Evolutionary conservation across 1,140 invertebrate genomes (phyloP), one percentile per base, ranked within the genome.

Genomic region (Helicoverpa armigera): DNA sequence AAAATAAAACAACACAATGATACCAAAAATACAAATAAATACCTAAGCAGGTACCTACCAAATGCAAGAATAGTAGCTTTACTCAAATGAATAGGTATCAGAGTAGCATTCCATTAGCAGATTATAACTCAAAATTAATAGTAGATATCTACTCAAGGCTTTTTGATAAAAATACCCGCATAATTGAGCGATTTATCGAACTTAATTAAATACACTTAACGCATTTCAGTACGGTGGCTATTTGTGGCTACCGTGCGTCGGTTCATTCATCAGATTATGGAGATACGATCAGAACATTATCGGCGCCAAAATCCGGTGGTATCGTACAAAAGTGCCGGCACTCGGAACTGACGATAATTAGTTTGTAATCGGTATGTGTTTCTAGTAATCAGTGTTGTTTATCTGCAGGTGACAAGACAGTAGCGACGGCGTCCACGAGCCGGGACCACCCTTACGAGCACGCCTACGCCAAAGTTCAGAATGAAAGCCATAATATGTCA

Each of bases 381-480:
- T 83, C 81, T 13, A 50, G 35, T 83, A 53, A 82, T 72, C 67
- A 73, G 11, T 69, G 60, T 80, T 81, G 54, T 81, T 81, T 85
- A 77, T 85, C 84, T 86, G 53, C 85, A 94, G 93, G 90, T 54
- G 92, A 88, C 76, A 94, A 94, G 77, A 82, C 82, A 53, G 82
- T 63, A 10, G 86, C 89, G 4, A 86, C 85, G 12, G 85, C 92
- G 18, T 91, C 92, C 2, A 90, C 92, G n/a, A 94, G 89, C 78
- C 87, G 94, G 51, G 95, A 95, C 67, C 94, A 95, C 83, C 92
- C 94, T 0, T 95, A 95, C 72, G 95, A 95, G 79, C 94, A 95
- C 76, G 94, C 94, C 5, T 95, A 95, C 79, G 94, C 95, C 2
- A 94, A 94, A 85, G 82, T 95, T 35, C 94, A 95, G 76, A 94